Evolutionary conservation across 1,140 invertebrate species (phyloP), one percentile per base, ranked within the genome.

Genomic region (Berghia stephanieae): DNA sequence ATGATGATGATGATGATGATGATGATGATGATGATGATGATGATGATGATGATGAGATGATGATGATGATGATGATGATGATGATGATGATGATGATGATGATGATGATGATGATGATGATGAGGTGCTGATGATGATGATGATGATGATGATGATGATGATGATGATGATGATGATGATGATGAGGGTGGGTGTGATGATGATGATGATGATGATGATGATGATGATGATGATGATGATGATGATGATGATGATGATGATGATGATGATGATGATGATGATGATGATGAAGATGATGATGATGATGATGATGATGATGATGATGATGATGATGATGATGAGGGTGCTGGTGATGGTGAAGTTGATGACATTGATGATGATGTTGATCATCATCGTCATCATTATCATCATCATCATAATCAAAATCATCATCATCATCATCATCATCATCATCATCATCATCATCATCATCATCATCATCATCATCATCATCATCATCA

Each of bases 361-460:
- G n/a, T n/a, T n/a, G n/a, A n/a, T n/a, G n/a, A n/a, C n/a, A 49
- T 49, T n/a, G 46, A 49, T 49, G 46, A 49, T 49, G 46, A 49
- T 49, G 46, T n/a, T n/a, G n/a, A n/a, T n/a, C n/a, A 16, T 52
- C 49, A 52, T 52, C 18, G 18, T 1, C 16, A 16, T 52, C 24
- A 13, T n/a, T n/a, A n/a, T n/a, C n/a, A n/a, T n/a, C n/a, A n/a
- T n/a, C n/a, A n/a, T n/a, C n/a, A n/a, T n/a, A n/a, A n/a, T n/a
- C n/a, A n/a, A n/a, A n/a, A n/a, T n/a, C n/a, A n/a, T n/a, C n/a
- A n/a, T n/a, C n/a, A 1, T 24, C 18, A 52, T 18, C 24, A 52
- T 52, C 49, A 52, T 52, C 49, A n/a, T 52, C 49, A 1, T 52
- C 49, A 24, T 52, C 49, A 52, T 52, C 49, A 52, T 52, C 49